Percentiles rank a stretch among this genome's conserved stretches.
Evolutionary conservation across 2,797 vertebrate genomes (phyloP).

Genomic region (Glossophaga mutica): DNA sequence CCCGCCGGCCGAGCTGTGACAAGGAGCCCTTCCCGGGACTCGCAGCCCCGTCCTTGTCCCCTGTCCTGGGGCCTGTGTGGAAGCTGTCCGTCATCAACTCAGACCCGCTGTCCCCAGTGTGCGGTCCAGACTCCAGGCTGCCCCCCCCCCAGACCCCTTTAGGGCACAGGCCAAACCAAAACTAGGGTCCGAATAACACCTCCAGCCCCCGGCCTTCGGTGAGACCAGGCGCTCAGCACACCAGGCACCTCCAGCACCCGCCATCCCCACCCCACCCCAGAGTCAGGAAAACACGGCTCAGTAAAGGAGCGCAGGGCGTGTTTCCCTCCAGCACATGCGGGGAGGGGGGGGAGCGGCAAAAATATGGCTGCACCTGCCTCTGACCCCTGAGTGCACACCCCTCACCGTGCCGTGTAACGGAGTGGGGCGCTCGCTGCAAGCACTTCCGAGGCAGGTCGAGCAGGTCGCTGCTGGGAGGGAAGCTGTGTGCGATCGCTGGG

Average conservation of each 20-base stretch:
- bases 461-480: neutral
- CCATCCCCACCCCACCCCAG: too few species aligned
- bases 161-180: neutral
- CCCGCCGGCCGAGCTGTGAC: neutral
- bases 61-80: neutral
- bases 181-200: too few species aligned
- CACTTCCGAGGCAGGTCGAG: neutral
- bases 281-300: neutral
- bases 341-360: neutral
- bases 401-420: neutral
- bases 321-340: neutral
- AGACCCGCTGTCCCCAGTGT: neutral
- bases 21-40: neutral
- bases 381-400: neutral
- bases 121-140: neutral
- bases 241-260: too few species aligned
- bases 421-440: neutral
- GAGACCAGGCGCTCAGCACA: too few species aligned
- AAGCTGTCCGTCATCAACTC: neutral
- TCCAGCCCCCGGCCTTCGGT: accelerated
- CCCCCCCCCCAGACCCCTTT: neutral
- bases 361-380: neutral
- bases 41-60: neutral
- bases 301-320: neutral
- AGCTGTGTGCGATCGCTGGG: neutral